phyloP scores from a whole-genome alignment of 2,113 vertebrate genomes.

The Albula glossodonta region DNA sequence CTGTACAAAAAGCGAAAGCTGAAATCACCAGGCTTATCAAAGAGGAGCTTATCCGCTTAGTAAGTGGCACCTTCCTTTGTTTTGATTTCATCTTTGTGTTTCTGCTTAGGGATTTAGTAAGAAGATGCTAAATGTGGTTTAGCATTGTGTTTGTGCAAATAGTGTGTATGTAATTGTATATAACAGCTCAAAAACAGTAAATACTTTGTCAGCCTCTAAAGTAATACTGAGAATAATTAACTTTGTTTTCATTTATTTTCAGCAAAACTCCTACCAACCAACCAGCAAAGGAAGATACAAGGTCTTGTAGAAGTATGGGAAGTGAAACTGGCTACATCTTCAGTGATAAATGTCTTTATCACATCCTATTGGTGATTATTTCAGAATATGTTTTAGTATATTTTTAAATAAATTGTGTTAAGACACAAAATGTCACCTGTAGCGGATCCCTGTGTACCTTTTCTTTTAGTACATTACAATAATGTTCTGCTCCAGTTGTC shows the following conservation, averaged over 20 bases:
- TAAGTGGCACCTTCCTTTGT: conserved; percentile 67
- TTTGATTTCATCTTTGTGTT: conserved; percentile 58
- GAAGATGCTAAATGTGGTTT: too few relatives aligned
- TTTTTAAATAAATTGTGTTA: conserved; percentile 14
- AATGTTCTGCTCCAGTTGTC: neutral
- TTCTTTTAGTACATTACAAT: conserved; percentile 11
- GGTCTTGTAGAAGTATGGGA: conserved; percentile 78
- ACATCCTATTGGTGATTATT: conserved; percentile 40
- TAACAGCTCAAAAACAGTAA: neutral
- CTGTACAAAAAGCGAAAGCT: conserved; percentile 97
- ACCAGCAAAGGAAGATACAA: conserved; percentile 98
- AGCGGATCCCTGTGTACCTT: neutral
- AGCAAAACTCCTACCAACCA: conserved; percentile 99
- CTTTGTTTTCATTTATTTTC: conserved; percentile 51
- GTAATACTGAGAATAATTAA: neutral
- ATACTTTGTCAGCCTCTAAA: neutral
- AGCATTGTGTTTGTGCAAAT: neutral
- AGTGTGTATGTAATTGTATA: too few relatives aligned
- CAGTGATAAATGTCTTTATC: neutral
- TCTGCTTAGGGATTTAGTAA: too few relatives aligned
- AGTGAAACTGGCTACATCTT: neutral
- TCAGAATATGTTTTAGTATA: conserved; percentile 49
- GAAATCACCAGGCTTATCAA: conserved; percentile 98
- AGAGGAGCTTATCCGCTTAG: conserved; percentile 96
- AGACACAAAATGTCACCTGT: neutral